Conservation (phyloP, 1,140 invertebrate species). For the Stegodyphus dumicola region DNA sequence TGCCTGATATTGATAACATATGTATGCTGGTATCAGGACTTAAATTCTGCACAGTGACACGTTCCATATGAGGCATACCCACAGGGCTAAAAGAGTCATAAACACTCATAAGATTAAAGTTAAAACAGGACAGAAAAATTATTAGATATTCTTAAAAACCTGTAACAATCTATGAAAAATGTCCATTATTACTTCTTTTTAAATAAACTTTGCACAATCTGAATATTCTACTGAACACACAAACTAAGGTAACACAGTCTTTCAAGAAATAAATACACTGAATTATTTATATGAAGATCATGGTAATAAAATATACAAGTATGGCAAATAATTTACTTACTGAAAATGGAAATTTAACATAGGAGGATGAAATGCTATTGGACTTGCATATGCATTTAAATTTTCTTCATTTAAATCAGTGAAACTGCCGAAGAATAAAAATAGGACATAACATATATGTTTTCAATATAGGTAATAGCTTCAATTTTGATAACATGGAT, state of each 20-base stretch:
- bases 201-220: too few species aligned
- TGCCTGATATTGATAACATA: conserved; percentile 87
- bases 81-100: conserved; percentile 75
- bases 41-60: conserved; percentile 82
- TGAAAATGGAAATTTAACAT: conserved; percentile 78
- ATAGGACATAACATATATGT: too few species aligned
- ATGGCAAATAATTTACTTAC: conserved; percentile 68
- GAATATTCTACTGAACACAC: too few species aligned
- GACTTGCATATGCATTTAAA: conserved; percentile 67
- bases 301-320: neutral
- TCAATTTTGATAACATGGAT: too few species aligned
- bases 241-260: too few species aligned
- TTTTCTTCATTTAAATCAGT: conserved; percentile 66
- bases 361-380: conserved; percentile 74
- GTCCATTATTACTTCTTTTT: neutral
- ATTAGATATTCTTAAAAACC: neutral
- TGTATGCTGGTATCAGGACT: conserved; percentile 82
- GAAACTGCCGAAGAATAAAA: conserved; percentile 62
- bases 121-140: neutral
- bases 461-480: too few species aligned
- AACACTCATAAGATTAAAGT: neutral
- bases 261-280: too few species aligned
- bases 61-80: conserved; percentile 83
- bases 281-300: neutral
- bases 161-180: neutral